Base-by-base conservation (phyloP, 2,113 vertebrate genomes). In the Chaetura pelagica region DNA sequence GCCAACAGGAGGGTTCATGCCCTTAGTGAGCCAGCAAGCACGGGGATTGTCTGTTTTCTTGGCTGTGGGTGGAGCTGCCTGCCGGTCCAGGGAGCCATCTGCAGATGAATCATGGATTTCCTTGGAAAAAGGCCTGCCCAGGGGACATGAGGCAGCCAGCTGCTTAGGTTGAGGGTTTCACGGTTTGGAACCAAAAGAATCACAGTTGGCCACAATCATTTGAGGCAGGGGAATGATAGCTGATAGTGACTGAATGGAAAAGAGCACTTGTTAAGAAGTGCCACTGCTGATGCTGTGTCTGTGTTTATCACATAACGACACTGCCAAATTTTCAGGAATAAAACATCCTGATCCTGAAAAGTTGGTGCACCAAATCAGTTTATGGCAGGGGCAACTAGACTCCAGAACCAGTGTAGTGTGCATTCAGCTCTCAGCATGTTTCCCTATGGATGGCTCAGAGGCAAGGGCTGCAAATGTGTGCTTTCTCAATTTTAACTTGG, bases 21-120 rank as follows among this genome's bases (percentile, higher is more conserved):
- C 78, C 51, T 68, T 57, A 15, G 48, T 6, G 7, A 71, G 34
- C 5, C 5, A 3, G 52, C 1, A 8, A 46, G 44, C 2, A 0
- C 34, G 68, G 57, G 48, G 57, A 57, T 87, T 71, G 55, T 32
- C 3, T 1, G 21, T n/a, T 78, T 71, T 69, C n/a, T 74, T 61
- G 59, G 44, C 82, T 89, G n/a, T 84, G 94, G 89, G 88, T 94
- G 85, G 88, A 94, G 49, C 48, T 81, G 89, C 63, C 42, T 84
- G 29, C 48, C 2, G 15, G 81, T 93, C 83, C 90, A 94, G 73
- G 34, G 66, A 95, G 75, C 90, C 95, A 97, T 97, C 97, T 97
- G 96, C 26, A 7, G 61, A 93, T 97, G 96, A 98, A 94, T 96
- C 96, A 98, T 1, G 1, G 34, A 52, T 83, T 92, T 95, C 85